phyloP scores from a whole-genome alignment of 2,113 vertebrate genomes.

The Corapipo altera region DNA sequence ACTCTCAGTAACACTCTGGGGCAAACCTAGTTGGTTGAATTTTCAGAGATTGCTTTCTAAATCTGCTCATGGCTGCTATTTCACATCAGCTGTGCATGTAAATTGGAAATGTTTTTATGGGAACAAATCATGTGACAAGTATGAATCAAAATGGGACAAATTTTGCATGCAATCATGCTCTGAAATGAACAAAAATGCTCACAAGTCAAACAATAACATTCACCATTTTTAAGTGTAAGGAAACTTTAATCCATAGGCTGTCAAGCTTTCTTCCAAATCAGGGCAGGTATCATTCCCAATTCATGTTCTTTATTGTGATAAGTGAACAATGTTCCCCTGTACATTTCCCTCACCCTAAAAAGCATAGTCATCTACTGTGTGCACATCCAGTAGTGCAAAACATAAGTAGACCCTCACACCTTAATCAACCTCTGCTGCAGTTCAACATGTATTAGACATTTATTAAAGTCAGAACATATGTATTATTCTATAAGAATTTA shows the following conservation, averaged over 20 bases:
- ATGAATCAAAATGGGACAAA: slow-evolving; percentile 3
- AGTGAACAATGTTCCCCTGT: neutral
- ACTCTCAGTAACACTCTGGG: neutral
- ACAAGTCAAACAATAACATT: slow-evolving; percentile 1
- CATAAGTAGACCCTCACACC: neutral
- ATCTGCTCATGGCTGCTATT: neutral
- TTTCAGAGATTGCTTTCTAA: slow-evolving; percentile 25
- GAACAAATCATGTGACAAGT: slow-evolving; percentile 13
- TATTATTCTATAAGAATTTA: neutral
- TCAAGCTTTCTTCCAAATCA: neutral
- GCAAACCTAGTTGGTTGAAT: slow-evolving; percentile 15
- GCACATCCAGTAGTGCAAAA: neutral
- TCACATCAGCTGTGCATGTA: slow-evolving; percentile 12
- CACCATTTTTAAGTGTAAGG: neutral
- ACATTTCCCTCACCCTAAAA: neutral
- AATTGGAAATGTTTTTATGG: slow-evolving; percentile 41
- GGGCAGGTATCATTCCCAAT: neutral
- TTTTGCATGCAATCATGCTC: neutral
- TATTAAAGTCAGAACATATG: neutral
- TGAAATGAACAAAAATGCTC: slow-evolving; percentile 14
- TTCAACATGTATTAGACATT: neutral
- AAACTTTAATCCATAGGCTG: neutral
- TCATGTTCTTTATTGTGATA: neutral
- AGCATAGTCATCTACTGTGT: neutral
- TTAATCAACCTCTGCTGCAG: neutral